Conservation (phyloP, 2,888 invertebrate genomes). For the Chrysina gloriosa region DNA sequence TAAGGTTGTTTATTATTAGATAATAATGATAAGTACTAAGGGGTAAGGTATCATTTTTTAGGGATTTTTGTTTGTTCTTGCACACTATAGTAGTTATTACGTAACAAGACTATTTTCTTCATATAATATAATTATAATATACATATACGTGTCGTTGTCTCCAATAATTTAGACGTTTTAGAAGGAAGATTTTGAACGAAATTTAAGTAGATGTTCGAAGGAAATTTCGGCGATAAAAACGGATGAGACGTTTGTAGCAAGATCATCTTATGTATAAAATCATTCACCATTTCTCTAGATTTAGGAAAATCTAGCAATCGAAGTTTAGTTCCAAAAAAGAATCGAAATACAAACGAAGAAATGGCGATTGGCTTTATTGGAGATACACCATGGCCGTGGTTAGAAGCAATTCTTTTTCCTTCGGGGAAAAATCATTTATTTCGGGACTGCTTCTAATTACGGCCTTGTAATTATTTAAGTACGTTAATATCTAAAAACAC, state of each 20-base stretch:
- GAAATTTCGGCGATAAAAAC: constrained; percentile 33
- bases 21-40: constrained; percentile 36
- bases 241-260: too few species aligned
- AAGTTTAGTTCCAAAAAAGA: too few species aligned
- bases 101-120: constrained; percentile 37
- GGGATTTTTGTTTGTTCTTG: constrained; percentile 14
- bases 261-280: not conserved
- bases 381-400: constrained; percentile 6
- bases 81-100: constrained; percentile 21
- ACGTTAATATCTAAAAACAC: constrained; percentile 1
- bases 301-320: too few species aligned
- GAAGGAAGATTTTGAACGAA: not conserved
- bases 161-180: constrained; percentile 55
- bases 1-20: constrained; percentile 39
- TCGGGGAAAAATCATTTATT: too few species aligned
- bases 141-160: constrained; percentile 66
- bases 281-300: too few species aligned
- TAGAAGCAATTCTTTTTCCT: not conserved
- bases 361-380: too few species aligned
- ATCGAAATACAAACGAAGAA: too few species aligned
- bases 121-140: constrained; percentile 46
- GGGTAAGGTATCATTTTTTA: constrained; percentile 40
- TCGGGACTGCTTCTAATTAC: not conserved
- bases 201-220: not conserved
- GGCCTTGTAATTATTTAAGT: not conserved